Base-by-base conservation (phyloP, 23 tunicate species). In the Ciona savignyi region DNA sequence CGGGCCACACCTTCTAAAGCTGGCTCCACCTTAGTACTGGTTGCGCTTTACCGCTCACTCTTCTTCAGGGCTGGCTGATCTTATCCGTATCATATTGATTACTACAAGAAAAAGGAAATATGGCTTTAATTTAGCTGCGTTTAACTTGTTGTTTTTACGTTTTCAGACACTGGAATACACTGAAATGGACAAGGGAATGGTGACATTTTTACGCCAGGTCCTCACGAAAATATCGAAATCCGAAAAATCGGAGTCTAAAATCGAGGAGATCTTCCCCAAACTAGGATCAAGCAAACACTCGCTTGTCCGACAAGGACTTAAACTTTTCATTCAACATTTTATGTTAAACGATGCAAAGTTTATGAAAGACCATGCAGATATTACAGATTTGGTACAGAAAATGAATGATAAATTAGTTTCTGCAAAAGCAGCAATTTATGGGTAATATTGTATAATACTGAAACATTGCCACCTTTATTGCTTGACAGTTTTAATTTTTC, bases 251-350 rank as follows among this genome's bases (percentile, higher is more conserved):
- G 30, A 49, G 4, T 34, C 32, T 2, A 34, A 80, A 21, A 27
- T 80, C 24, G 69, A 62, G 9, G 32, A 25, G 9, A 27, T 70
- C 11, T 80, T 80, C 49, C 70, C 15, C 0, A 80, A 80, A 34
- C 71, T 80, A 11, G 70, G 62, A 4, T 27, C 61, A 1, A 71
- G 33, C 23, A 80, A 80, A 34, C 62, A 70, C 3, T 11, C 63
- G 6, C 25, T 62, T 29, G 83, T 71, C 4, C 51, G 65, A 33
- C 86, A 76, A 0, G 95, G 95, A 20, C 31, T 87, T 27, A 68
- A 73, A 22, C 67, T 87, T 21, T 87, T 87, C 60, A 80, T 87
- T 6, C 86, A 71, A 56, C 82, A 87, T 65, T 87, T 87, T 35
- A 87, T 87, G 82, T 1, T 87, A 29, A 76, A 71, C 48, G 95